phyloP scores from a whole-genome alignment of 2,797 vertebrate genomes.

The Anguilla megastoma region DNA sequence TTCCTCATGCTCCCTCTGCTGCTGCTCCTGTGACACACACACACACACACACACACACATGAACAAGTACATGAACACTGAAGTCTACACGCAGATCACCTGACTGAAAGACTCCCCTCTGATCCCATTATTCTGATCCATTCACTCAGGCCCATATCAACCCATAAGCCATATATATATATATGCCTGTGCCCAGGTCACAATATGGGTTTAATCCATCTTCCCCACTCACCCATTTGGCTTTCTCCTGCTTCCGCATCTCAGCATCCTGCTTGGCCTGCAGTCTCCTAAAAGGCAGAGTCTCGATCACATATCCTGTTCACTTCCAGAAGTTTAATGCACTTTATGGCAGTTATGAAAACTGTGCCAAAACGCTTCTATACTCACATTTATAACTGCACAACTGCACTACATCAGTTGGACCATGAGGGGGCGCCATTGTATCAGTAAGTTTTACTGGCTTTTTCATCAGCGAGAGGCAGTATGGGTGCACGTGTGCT shows the following conservation, averaged over 20 bases:
- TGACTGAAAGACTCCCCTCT: background rate
- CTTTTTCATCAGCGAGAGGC: background rate
- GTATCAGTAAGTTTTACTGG: background rate
- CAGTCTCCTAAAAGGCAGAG: slow-evolving; percentile 55
- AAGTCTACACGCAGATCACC: background rate
- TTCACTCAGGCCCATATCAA: too few relatives aligned
- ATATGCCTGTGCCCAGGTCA: background rate
- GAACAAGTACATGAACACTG: background rate
- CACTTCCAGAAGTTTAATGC: background rate
- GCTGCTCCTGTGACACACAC: slow-evolving; percentile 52
- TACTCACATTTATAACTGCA: background rate
- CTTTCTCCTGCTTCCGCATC: slow-evolving; percentile 54
- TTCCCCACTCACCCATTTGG: slow-evolving; percentile 59
- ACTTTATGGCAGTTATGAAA: background rate
- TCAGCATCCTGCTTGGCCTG: slow-evolving; percentile 61
- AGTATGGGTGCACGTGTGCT: background rate
- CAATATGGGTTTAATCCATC: background rate
- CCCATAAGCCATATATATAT: background rate
- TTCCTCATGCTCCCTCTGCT: slow-evolving; percentile 62
- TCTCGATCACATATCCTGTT: background rate
- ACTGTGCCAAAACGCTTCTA: background rate
- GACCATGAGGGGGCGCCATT: slow-evolving; percentile 1
- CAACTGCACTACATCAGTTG: background rate
- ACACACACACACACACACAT: background rate
- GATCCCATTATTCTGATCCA: too few relatives aligned